Evolutionary conservation across 2,888 invertebrate species (phyloP).

Genomic region (Selenia dentaria): DNA sequence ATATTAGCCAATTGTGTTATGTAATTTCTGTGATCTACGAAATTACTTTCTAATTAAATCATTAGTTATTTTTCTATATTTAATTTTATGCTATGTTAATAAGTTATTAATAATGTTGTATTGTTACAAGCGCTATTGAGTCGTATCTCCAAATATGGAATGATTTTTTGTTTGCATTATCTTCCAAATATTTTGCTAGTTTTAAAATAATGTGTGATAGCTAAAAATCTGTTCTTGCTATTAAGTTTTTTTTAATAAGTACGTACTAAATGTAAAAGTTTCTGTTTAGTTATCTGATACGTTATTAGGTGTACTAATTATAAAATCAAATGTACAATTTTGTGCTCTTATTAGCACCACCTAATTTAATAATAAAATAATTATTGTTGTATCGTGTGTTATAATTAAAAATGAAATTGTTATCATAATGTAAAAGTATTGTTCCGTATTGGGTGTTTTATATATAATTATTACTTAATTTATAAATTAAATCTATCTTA

Average conservation of each 20-base stretch:
- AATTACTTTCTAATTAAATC: background rate
- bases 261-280: no score
- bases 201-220: no score
- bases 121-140: no score
- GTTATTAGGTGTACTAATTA: slow-evolving; percentile 30
- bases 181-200: slow-evolving; percentile 1
- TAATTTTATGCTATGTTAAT: no score
- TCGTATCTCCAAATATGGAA: no score
- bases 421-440: slow-evolving; percentile 45
- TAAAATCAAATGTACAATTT: slow-evolving; percentile 35
- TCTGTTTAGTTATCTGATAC: no score
- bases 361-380: slow-evolving; percentile 37
- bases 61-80: no score
- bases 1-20: background rate
- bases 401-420: slow-evolving; percentile 55
- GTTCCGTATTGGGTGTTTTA: slow-evolving; percentile 40
- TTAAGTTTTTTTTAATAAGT: no score
- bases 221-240: no score
- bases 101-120: no score
- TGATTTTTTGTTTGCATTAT: slow-evolving; percentile 4
- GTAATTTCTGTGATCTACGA: background rate
- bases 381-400: slow-evolving; percentile 62
- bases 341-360: slow-evolving; percentile 34
- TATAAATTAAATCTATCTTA: slow-evolving; percentile 13
- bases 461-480: slow-evolving; percentile 31